Evolutionary conservation across 2,797 vertebrate species (phyloP).

Genomic region (Basileuterus tristriatus): DNA sequence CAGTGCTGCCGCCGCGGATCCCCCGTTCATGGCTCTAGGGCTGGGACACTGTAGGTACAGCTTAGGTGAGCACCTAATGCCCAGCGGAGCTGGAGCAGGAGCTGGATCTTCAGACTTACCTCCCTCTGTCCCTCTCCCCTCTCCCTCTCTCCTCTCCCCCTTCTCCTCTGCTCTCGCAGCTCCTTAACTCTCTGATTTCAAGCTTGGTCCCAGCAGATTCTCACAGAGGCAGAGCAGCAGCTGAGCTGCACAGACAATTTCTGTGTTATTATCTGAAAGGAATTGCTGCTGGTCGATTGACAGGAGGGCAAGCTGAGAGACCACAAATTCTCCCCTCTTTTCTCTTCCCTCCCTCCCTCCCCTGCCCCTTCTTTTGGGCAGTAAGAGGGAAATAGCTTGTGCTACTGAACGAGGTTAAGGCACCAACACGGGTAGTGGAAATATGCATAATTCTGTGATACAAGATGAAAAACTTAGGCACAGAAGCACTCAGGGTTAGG

Average conservation of each 20-base stretch:
- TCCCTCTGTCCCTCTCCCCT: neutral
- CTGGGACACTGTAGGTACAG: neutral
- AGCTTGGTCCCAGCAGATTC: conserved; percentile 39
- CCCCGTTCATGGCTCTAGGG: neutral
- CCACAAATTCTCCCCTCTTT: neutral
- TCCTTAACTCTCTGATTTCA: conserved; percentile 56
- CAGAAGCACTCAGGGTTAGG: neutral
- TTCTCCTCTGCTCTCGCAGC: neutral
- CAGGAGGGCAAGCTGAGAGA: conserved; percentile 23
- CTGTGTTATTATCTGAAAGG: conserved; percentile 22
- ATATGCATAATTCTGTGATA: neutral
- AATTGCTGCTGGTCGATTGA: conserved; percentile 40
- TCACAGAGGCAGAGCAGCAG: conserved; percentile 19
- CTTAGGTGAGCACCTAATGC: neutral
- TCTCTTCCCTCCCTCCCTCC: neutral
- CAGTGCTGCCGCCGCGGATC: neutral
- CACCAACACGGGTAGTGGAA: neutral
- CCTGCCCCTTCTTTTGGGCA: neutral
- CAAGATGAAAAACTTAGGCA: neutral
- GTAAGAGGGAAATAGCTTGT: neutral
- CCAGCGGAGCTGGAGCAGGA: neutral
- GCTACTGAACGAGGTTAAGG: neutral
- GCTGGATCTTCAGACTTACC: neutral
- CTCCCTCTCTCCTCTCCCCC: neutral
- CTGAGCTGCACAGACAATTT: conserved; percentile 15